These are phyloP conservation scores for Thyatira batis DNA, from an alignment of 2,888 invertebrate species.

Conservation along the genomic window DNA sequence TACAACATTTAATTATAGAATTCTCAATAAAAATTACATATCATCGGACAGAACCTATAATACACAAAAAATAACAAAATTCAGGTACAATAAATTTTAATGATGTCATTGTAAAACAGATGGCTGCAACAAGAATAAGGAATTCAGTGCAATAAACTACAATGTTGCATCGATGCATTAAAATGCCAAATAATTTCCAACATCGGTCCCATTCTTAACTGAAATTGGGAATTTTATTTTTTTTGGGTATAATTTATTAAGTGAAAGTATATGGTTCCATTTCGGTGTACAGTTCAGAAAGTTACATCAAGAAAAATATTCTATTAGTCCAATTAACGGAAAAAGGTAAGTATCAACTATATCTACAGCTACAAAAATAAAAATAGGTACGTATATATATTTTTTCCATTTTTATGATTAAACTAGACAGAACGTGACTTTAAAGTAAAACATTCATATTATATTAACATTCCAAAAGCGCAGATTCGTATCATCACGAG, in stretches of 20 bases:
- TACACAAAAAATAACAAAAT: no score
- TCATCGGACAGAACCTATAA: no score
- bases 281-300: no score
- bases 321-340: no score
- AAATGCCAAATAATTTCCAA: neutral
- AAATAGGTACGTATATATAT: neutral
- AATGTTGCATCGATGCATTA: neutral
- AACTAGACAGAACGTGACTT: constrained; percentile 26
- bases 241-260: no score
- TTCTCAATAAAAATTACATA: no score
- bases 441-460: constrained; percentile 24
- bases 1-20: no score
- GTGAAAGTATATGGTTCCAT: no score
- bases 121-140: neutral
- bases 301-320: no score
- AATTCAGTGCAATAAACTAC: neutral
- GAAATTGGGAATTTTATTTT: neutral
- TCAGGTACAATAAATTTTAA: no score
- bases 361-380: no score
- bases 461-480: constrained; percentile 34
- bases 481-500: constrained; percentile 33
- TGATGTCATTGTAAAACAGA: neutral
- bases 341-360: neutral
- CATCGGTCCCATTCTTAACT: neutral
- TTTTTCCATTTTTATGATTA: neutral